Conservation (phyloP, 2,888 invertebrate species). For the Dexiosoma caninum region DNA sequence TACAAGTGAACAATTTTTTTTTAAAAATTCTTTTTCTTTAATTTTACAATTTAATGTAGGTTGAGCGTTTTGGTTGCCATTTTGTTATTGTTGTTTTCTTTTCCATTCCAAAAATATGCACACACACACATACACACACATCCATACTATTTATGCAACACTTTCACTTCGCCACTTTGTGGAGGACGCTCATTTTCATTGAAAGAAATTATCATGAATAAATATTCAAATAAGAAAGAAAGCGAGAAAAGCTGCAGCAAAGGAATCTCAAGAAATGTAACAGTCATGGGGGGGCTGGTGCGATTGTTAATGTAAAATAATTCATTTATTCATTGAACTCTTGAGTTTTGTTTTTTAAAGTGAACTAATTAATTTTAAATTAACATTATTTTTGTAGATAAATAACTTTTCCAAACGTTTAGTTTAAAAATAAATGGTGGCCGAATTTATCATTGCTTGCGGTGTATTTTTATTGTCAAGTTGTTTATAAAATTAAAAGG, state of each 20-base stretch:
- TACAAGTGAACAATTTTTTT: constrained; percentile 25
- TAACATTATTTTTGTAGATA: too few species aligned
- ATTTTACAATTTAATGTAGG: constrained; percentile 50
- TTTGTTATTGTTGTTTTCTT: constrained; percentile 12
- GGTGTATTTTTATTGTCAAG: too few species aligned
- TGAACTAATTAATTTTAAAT: too few species aligned
- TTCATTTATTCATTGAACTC: constrained; percentile 41
- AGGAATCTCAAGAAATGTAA: constrained; percentile 1
- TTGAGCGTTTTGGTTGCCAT: constrained; percentile 55
- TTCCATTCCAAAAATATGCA: too few species aligned
- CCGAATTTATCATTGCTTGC: too few species aligned
- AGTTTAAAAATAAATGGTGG: too few species aligned
- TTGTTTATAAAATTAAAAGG: too few species aligned
- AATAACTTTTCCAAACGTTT: too few species aligned
- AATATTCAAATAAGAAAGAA: too few species aligned
- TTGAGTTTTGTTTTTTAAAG: too few species aligned
- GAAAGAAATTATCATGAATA: constrained; percentile 11
- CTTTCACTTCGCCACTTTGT: constrained; percentile 60
- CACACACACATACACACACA: too few species aligned
- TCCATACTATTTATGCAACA: constrained; percentile 55
- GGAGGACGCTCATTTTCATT: constrained; percentile 50
- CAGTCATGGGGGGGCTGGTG: constrained; percentile 1
- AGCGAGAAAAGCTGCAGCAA: neutral
- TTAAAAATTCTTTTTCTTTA: neutral
- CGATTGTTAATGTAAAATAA: constrained; percentile 35